Evolutionary conservation across 1,140 invertebrate species (phyloP).

Genomic region (Pentalonia nigronervosa): DNA sequence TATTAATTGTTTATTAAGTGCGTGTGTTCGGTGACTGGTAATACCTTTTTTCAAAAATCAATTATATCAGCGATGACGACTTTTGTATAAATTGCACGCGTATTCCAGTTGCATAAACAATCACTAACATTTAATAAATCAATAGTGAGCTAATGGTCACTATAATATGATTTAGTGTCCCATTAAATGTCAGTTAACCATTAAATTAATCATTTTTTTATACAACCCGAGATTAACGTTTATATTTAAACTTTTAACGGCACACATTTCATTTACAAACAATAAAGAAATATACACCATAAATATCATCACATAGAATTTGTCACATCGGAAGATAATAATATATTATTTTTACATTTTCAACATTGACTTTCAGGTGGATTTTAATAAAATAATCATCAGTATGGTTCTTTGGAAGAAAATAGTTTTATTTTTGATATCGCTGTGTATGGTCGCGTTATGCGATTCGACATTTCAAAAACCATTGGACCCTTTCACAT

Average conservation of each 20-base stretch:
- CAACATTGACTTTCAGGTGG: slow-evolving; percentile 5
- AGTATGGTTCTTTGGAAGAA: slow-evolving; percentile 33
- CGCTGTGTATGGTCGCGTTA: not conserved
- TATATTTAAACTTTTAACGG: not conserved
- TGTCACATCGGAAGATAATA: not conserved
- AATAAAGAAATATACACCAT: not conserved
- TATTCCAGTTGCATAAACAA: not conserved
- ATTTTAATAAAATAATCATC: not conserved
- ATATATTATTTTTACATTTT: not conserved
- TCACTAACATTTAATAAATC: too few relatives aligned
- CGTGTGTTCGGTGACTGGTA: not conserved
- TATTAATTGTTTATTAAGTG: not conserved
- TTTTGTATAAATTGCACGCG: not conserved
- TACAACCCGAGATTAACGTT: not conserved
- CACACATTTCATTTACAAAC: not conserved
- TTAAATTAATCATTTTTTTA: not conserved
- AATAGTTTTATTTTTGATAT: slow-evolving; percentile 11
- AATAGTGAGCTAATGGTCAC: not conserved
- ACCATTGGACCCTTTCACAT: slow-evolving; percentile 45
- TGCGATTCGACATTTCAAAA: slow-evolving; percentile 35
- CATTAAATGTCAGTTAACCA: too few relatives aligned
- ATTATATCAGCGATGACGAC: too few relatives aligned
- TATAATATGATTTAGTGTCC: not conserved
- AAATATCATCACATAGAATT: not conserved
- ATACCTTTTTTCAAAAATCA: not conserved